phyloP scores from a whole-genome alignment of 2,113 vertebrate species.

The Cebus imitator region DNA sequence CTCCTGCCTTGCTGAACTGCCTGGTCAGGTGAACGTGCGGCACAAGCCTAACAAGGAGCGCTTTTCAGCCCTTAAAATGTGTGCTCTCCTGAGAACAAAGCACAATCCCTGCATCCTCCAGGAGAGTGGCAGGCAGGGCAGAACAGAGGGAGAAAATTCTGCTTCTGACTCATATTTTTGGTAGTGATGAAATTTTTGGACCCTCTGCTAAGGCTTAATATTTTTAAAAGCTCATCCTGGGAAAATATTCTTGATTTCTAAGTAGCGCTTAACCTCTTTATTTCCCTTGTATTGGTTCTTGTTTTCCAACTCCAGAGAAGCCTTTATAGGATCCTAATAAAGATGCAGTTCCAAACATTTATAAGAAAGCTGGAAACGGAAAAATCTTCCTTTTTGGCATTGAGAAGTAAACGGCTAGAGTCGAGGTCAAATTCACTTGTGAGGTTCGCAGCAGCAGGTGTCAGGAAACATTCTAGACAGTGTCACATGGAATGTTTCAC shows the following conservation, averaged over 20 bases:
- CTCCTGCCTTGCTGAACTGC: not conserved
- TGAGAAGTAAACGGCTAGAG: not conserved
- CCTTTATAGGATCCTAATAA: not conserved
- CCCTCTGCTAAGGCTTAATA: not conserved
- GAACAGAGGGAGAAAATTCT: not conserved
- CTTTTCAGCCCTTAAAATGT: fast-evolving
- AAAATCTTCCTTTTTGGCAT: not conserved
- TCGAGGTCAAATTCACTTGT: not conserved
- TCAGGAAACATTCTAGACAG: no score
- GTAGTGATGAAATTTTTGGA: not conserved
- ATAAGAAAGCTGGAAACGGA: not conserved
- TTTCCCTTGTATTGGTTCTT: not conserved
- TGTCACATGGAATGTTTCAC: not conserved
- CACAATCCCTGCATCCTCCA: not conserved
- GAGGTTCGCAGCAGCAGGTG: not conserved
- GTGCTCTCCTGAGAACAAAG: not conserved
- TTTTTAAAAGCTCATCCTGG: not conserved
- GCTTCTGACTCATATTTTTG: not conserved
- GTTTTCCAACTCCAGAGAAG: not conserved
- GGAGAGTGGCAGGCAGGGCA: not conserved
- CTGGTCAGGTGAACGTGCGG: no score
- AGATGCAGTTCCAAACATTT: not conserved
- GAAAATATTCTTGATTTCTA: not conserved
- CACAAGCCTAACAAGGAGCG: not conserved
- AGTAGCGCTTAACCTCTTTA: not conserved